phyloP scores from a whole-genome alignment of 2,113 vertebrate genomes.

The Rhinoderma darwinii region DNA sequence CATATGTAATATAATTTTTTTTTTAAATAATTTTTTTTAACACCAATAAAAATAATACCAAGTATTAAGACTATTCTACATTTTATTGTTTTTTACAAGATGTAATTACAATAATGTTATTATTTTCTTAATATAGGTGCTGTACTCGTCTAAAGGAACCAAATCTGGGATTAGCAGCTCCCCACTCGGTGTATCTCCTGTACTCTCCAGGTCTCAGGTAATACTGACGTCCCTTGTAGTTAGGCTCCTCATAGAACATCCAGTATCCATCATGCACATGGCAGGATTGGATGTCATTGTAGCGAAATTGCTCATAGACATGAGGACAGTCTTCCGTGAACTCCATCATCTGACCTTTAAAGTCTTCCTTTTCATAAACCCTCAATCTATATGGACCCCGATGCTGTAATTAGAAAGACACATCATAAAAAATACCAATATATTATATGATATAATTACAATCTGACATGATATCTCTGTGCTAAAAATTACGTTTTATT shows the following conservation, averaged over 20 bases:
- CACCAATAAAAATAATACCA: no score
- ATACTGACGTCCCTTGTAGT: slow-evolving; percentile 35
- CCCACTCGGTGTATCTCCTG: slow-evolving; percentile 20
- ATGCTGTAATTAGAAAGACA: slow-evolving; percentile 1
- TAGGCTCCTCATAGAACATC: slow-evolving; percentile 40
- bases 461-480: no score
- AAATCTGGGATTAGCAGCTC: slow-evolving; percentile 16
- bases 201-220: slow-evolving; percentile 40
- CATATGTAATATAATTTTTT: no score
- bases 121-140: neutral
- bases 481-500: no score
- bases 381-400: slow-evolving; percentile 30
- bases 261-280: slow-evolving; percentile 30
- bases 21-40: no score
- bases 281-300: slow-evolving; percentile 33
- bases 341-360: slow-evolving; percentile 42
- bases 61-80: no score
- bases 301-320: slow-evolving; percentile 15
- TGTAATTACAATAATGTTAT: no score
- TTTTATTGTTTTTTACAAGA: no score
- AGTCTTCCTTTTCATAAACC: slow-evolving; percentile 35
- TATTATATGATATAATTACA: no score
- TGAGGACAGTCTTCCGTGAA: slow-evolving; percentile 32
- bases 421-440: no score
- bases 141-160: slow-evolving; percentile 36